Percentiles rank a stretch among this genome's conserved stretches.
Evolutionary conservation across 2,113 vertebrate genomes (phyloP).

Genomic region (Enhydra lutris): DNA sequence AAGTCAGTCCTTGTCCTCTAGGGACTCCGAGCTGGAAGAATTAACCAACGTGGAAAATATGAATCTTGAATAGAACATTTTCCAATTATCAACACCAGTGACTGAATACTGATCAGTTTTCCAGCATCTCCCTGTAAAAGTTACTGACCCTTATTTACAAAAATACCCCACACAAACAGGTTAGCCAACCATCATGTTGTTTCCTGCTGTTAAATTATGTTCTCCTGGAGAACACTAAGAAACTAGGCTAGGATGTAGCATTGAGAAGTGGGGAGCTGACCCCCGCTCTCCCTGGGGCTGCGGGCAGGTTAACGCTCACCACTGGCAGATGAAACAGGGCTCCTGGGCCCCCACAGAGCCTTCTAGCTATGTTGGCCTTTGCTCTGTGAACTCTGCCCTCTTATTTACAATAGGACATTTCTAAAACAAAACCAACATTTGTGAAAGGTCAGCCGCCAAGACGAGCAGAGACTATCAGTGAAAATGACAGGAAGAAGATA

Average conservation of each 20-base stretch:
- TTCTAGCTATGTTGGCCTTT: slow-evolving; percentile 71
- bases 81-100: not conserved
- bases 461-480: slow-evolving; percentile 76
- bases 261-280: not conserved
- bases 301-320: not conserved
- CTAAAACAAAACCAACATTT: slow-evolving; percentile 86
- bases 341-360: not conserved
- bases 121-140: not conserved
- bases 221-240: not conserved
- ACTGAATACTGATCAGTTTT: not conserved
- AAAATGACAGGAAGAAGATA: slow-evolving; percentile 75
- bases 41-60: not conserved
- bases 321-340: not conserved
- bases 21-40: not conserved
- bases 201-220: not conserved
- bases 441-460: slow-evolving; percentile 82
- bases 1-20: not conserved
- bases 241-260: not conserved
- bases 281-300: not conserved
- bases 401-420: slow-evolving; percentile 86
- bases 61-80: not conserved
- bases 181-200: not conserved
- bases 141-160: not conserved
- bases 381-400: slow-evolving; percentile 84
- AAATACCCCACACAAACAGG: not conserved